phyloP scores from a whole-genome alignment of 2,888 invertebrate genomes.

The Synanthedon myopaeformis region DNA sequence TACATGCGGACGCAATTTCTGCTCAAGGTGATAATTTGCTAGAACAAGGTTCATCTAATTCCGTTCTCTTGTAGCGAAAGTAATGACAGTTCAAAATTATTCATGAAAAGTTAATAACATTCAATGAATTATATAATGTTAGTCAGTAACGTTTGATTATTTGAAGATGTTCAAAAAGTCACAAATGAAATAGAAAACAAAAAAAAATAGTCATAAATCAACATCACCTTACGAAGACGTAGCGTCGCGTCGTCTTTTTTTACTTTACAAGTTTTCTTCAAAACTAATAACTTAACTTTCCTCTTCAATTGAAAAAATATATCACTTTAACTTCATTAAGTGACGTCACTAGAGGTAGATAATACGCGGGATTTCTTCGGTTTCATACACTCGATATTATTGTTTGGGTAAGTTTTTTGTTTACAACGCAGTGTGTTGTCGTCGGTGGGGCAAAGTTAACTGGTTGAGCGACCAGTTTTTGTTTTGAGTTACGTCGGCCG shows the following conservation, averaged over 20 bases:
- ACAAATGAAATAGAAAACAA: not conserved
- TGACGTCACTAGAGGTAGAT: conserved; percentile 18
- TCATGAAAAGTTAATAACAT: conserved; percentile 40
- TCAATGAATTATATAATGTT: not conserved
- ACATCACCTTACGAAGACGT: conserved; percentile 2
- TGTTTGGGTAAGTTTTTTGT: conserved; percentile 4
- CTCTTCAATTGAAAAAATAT: conserved; percentile 8
- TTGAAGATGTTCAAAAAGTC: too few relatives aligned
- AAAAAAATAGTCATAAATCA: not conserved
- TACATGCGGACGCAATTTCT: conserved; percentile 23
- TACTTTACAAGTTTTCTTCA: too few relatives aligned
- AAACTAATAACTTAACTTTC: conserved; percentile 2
- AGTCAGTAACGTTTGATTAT: too few relatives aligned
- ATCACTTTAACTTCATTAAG: conserved; percentile 54
- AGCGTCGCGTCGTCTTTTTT: conserved; percentile 2
- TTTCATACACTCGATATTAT: conserved; percentile 27
- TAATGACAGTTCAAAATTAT: conserved; percentile 12
- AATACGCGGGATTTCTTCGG: conserved; percentile 20
- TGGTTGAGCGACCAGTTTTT: conserved; percentile 21
- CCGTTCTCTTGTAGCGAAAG: conserved; percentile 32
- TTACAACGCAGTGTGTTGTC: conserved; percentile 16
- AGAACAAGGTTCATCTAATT: conserved; percentile 51
- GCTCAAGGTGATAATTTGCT: conserved; percentile 36
- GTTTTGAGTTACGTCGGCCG: conserved; percentile 18
- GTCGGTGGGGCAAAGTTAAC: conserved; percentile 33